A percentile compares a stretch with the other conserved stretches of the same genome.
Conservation (phyloP, 2,113 vertebrate species). For the Trogon melanurus region DNA sequence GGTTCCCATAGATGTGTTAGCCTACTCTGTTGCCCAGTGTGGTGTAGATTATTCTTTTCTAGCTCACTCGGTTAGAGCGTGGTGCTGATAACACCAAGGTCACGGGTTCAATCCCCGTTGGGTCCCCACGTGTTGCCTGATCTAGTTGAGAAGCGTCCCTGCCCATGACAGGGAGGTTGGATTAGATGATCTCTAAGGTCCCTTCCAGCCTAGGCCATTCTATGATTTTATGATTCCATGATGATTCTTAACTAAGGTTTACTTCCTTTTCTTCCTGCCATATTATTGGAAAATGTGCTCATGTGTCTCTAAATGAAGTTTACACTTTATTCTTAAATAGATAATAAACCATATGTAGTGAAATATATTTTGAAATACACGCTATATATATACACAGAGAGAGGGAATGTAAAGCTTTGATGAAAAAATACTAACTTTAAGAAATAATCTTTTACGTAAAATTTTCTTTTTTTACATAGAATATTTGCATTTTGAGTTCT, state of each 20-base stretch:
- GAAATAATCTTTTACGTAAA: background rate
- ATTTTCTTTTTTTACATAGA: background rate
- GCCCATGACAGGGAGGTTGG: no score
- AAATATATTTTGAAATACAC: background rate
- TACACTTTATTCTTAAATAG: background rate
- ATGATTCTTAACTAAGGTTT: background rate
- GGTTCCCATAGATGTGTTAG: background rate
- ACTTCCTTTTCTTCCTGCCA: background rate
- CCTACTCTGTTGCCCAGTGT: background rate
- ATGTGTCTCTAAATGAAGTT: background rate
- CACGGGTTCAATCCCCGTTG: no score
- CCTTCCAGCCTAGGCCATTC: no score
- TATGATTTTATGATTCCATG: no score
- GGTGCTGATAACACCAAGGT: no score
- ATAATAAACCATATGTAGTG: background rate
- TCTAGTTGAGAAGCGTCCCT: no score
- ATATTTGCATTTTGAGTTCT: background rate
- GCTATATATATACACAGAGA: background rate
- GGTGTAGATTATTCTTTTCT: background rate
- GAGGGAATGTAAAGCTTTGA: background rate
- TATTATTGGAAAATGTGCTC: background rate
- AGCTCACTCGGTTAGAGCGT: no score
- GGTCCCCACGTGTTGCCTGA: no score
- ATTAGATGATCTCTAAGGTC: no score
- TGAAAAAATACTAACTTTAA: background rate